Base-by-base conservation (phyloP, 2,888 invertebrate genomes). In the Scelioninae gen. 2 region DNA sequence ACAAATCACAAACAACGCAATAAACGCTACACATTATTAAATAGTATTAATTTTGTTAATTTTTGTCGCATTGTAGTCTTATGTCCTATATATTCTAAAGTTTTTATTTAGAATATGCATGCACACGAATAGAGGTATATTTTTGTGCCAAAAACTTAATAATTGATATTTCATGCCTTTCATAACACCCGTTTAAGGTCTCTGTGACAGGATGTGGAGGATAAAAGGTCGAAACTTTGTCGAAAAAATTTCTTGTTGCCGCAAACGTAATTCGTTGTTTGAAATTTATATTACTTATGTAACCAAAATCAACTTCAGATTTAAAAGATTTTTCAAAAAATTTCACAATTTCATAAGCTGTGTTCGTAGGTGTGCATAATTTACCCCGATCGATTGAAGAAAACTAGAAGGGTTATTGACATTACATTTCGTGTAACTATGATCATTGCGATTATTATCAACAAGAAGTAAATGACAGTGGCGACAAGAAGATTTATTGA, bases 351-450 rank as follows among this genome's bases (percentile, higher is more conserved):
- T 58, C 11, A 16, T 10, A 58, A 31, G 10, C 19, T 4, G 19
- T n/a, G 10, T 31, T 33, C 13, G 58, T 45, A n/a, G 58, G 45
- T 10, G 10, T 13, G 16, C 9, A 10, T 18, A 58, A 31, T 58
- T 58, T 58, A 2, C 58, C 43, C 16, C 58, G 58, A 31, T 58
- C 45, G 10, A 58, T 45, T 9, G 35, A 58, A 43, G 18, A 43
- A 57, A 55, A 3, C 48, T 18, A 15, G 33, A 33, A 39, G 4
- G 9, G 9, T 31, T n/a, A n/a, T n/a, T n/a, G n/a, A 9, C 31
- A 1, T 31, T 1, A 31, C 4, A 7, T 37, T 13, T 37, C 3
- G 37, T 15, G 4, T 37, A 37, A 37, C 15, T 15, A 7, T 37
- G 37, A 37, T 37, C 37, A 1, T 13, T 37, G 37, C n/a, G n/a